A percentile compares a stretch with the other conserved stretches of the same genome.
Conservation (phyloP, 2,888 invertebrate species). For the Corbicula japonica region DNA sequence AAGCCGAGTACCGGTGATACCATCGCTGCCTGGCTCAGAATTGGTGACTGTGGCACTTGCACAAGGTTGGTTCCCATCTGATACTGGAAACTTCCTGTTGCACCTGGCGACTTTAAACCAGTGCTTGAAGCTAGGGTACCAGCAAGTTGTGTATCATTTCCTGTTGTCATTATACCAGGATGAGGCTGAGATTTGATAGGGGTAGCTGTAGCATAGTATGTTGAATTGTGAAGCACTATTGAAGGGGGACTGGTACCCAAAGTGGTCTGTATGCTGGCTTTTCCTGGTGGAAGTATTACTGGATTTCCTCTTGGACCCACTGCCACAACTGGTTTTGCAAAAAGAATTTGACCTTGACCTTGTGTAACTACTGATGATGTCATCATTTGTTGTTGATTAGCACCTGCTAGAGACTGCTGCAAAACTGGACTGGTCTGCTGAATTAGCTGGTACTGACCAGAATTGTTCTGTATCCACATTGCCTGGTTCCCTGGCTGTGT, state of each 20-base stretch:
- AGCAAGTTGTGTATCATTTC: no score
- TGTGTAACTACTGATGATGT: no score
- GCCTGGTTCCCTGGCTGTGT: constrained; percentile 18
- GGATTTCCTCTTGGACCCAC: constrained; percentile 37
- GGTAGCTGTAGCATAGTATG: constrained; percentile 21
- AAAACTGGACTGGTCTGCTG: constrained; percentile 35
- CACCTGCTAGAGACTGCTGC: constrained; percentile 15
- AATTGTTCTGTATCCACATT: constrained; percentile 43
- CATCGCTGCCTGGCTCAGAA: constrained; percentile 25
- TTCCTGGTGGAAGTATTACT: constrained; percentile 25
- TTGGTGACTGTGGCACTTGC: constrained; percentile 33
- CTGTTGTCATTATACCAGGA: no score
- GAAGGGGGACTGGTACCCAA: constrained; percentile 21
- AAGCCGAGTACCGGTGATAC: constrained; percentile 56
- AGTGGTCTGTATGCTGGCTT: constrained; percentile 12
- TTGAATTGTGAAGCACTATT: constrained; percentile 29
- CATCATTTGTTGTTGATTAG: constrained; percentile 18
- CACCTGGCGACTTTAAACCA: no score
- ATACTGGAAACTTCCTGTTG: no score
- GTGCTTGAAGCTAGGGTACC: no score
- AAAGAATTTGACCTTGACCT: constrained; percentile 25
- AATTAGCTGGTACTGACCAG: constrained; percentile 41
- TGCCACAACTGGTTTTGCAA: constrained; percentile 41
- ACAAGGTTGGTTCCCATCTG: constrained; percentile 24
- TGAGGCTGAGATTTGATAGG: constrained; percentile 5